Conservation (phyloP, 1,140 invertebrate species). For the Adelges cooleyi region DNA sequence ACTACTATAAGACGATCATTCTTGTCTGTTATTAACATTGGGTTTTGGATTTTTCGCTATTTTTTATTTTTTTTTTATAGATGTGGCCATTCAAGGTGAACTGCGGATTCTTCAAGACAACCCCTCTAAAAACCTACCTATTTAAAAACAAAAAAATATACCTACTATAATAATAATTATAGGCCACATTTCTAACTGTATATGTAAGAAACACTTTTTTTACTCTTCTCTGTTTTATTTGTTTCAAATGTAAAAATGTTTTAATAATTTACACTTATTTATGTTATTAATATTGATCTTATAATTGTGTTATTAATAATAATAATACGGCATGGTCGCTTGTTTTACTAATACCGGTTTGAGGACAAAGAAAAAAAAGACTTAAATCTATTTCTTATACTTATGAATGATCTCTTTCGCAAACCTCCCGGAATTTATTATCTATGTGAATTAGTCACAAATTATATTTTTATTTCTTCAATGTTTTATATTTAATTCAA, state of each 20-base stretch:
- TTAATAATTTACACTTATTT: not conserved
- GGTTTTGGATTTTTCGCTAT: conserved; percentile 24
- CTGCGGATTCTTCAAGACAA: conserved; percentile 16
- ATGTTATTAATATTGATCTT: not conserved
- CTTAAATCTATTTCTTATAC: conserved; percentile 10
- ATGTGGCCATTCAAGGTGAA: conserved; percentile 22
- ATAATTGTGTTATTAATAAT: not conserved
- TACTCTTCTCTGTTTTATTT: conserved; percentile 10
- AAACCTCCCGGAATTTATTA: not conserved
- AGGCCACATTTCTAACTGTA: conserved; percentile 2
- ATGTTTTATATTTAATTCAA: conserved; percentile 22
- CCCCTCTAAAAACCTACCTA: not conserved
- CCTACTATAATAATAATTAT: no score
- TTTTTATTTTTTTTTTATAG: conserved; percentile 25
- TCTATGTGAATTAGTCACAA: conserved; percentile 5
- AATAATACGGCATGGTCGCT: conserved; percentile 25
- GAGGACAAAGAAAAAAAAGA: conserved; percentile 8
- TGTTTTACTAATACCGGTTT: conserved; percentile 26
- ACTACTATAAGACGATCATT: not conserved
- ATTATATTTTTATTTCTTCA: conserved; percentile 15
- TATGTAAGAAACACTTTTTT: not conserved
- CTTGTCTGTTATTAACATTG: conserved; percentile 26
- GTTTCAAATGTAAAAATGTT: conserved; percentile 6
- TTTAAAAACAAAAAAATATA: no score
- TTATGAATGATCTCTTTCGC: conserved; percentile 19